A percentile compares a stretch with the other conserved stretches of the same genome.
Conservation (phyloP, 2,888 invertebrate genomes). For the Sicus ferrugineus region DNA sequence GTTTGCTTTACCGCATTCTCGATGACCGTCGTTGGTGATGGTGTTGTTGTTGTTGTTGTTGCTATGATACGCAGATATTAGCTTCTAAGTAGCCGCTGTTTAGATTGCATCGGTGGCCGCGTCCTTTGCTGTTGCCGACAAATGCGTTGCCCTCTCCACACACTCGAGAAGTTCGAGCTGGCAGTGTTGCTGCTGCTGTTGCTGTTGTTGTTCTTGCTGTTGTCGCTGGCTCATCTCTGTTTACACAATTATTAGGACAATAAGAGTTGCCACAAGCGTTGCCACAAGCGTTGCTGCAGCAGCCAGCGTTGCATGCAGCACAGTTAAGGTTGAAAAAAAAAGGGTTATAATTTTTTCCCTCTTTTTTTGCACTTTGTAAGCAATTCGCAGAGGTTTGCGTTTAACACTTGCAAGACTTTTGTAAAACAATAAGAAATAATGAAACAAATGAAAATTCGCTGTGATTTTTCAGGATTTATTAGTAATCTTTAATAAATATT, state of each 20-base stretch:
- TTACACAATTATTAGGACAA: slow-evolving; percentile 62
- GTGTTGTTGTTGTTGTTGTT: slow-evolving; percentile 36
- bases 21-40: no score
- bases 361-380: no score
- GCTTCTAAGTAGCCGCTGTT: slow-evolving; percentile 48
- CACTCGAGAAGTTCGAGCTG: background rate
- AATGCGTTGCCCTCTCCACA: background rate
- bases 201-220: background rate
- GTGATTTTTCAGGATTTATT: no score
- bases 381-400: no score
- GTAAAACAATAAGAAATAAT: no score
- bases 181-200: background rate
- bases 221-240: slow-evolving; percentile 56
- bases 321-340: no score
- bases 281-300: no score
- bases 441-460: no score
- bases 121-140: slow-evolving; percentile 20
- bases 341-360: no score
- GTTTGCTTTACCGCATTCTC: slow-evolving; percentile 20
- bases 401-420: no score
- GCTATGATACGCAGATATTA: slow-evolving; percentile 49
- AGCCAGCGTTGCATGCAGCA: no score
- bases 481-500: no score
- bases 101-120: background rate
- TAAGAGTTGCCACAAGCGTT: slow-evolving; percentile 45